Percentiles rank a stretch among this genome's conserved stretches.
phyloP scores from a whole-genome alignment of 2,113 vertebrate genomes.

The Charina bottae region DNA sequence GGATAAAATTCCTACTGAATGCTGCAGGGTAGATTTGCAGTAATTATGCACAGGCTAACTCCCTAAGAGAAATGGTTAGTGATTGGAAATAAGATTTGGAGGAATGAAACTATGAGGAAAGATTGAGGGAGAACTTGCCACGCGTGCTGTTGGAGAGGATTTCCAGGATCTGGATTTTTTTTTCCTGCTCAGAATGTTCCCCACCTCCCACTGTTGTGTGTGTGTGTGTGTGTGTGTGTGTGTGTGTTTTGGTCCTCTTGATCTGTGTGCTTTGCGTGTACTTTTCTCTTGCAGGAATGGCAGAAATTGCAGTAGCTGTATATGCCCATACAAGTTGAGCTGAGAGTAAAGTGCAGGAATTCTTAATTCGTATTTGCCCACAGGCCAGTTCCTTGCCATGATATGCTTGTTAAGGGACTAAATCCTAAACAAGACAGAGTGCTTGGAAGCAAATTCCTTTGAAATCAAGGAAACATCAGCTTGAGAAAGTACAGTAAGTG shows the following conservation, averaged over 20 bases:
- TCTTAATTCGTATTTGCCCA: background rate
- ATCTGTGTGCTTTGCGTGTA: background rate
- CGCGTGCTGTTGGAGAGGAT: background rate
- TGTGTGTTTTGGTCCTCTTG: background rate
- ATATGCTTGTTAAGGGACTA: background rate
- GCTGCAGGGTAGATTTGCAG: background rate
- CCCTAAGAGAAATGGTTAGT: background rate
- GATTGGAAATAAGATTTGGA: background rate
- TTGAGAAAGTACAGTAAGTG: background rate
- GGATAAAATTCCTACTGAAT: background rate
- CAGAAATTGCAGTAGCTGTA: background rate
- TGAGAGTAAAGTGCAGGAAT: constrained; percentile 10
- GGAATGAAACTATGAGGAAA: background rate
- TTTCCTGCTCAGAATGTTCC: background rate
- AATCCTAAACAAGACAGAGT: background rate
- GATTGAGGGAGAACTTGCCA: background rate
- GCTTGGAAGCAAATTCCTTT: background rate
- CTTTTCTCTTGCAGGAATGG: constrained; percentile 11
- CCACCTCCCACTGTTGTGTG: background rate
- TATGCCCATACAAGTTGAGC: constrained; percentile 9
- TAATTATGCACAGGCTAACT: background rate
- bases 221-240: background rate
- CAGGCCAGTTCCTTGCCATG: background rate
- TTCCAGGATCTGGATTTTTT: background rate
- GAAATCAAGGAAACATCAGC: background rate